Conservation (phyloP, 2,888 invertebrate species). For the Limnephilus rhombicus region DNA sequence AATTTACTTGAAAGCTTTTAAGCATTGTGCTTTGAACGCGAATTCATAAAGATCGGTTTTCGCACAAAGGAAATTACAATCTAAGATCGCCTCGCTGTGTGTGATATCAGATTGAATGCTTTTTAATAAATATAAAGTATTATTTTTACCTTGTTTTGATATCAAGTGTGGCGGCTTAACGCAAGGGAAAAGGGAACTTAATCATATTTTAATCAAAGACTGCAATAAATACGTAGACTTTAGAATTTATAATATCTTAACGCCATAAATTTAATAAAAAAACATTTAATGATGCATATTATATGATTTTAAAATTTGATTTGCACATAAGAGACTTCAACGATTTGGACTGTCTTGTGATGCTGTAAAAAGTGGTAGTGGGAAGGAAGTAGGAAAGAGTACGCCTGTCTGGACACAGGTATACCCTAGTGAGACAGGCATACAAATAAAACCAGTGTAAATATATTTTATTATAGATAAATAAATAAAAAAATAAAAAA, state of each 20-base stretch:
- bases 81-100: background rate
- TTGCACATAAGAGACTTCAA: background rate
- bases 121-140: constrained; percentile 29
- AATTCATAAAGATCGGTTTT: constrained; percentile 38
- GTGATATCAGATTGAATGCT: constrained; percentile 27
- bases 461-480: no score
- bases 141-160: constrained; percentile 5
- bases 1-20: background rate
- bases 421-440: no score
- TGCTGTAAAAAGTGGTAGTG: background rate
- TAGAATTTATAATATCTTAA: background rate
- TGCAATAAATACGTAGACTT: background rate
- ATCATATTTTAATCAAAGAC: background rate
- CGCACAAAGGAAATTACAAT: constrained; percentile 13
- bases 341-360: background rate
- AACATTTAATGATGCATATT: no score
- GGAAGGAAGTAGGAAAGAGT: background rate
- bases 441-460: no score
- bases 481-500: no score
- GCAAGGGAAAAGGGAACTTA: background rate
- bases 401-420: no score
- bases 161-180: constrained; percentile 7
- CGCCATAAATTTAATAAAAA: background rate
- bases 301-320: background rate
- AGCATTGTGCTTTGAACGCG: background rate